Conservation (phyloP, 2,888 invertebrate species). For the Dryomyza anilis region DNA sequence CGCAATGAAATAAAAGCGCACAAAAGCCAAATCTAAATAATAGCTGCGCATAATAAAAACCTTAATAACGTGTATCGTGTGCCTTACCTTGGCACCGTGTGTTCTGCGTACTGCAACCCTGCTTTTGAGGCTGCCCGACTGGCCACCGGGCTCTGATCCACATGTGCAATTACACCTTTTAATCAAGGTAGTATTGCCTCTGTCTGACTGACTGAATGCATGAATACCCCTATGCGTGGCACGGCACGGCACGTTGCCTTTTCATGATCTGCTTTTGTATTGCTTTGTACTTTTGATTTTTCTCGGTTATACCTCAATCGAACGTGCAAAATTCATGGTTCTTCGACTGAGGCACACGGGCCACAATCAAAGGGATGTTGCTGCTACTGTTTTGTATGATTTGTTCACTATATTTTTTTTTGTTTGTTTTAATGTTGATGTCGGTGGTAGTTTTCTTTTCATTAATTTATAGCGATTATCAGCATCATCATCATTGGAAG, state of each 20-base stretch:
- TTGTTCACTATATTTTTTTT: constrained; percentile 27
- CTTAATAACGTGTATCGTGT: constrained; percentile 32
- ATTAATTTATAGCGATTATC: constrained; percentile 27
- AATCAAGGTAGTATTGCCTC: no score
- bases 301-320: constrained; percentile 48
- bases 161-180: no score
- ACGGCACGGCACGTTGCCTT: background rate
- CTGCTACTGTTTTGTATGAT: constrained; percentile 4
- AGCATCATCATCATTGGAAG: constrained; percentile 31
- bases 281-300: constrained; percentile 28
- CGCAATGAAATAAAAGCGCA: constrained; percentile 13
- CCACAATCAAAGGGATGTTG: constrained; percentile 10
- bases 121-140: no score
- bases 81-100: background rate
- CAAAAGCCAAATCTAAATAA: constrained; percentile 1
- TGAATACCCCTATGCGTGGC: background rate
- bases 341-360: constrained; percentile 8
- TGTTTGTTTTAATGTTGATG: constrained; percentile 33
- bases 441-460: constrained; percentile 45
- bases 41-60: constrained; percentile 35
- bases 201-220: background rate
- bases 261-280: constrained; percentile 19
- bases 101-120: background rate
- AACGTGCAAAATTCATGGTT: constrained; percentile 33
- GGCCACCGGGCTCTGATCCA: no score